Evolutionary conservation across 2,888 invertebrate species (phyloP), one percentile per base, ranked within the genome.

Genomic region (Amblyjoppa fuscipennis): DNA sequence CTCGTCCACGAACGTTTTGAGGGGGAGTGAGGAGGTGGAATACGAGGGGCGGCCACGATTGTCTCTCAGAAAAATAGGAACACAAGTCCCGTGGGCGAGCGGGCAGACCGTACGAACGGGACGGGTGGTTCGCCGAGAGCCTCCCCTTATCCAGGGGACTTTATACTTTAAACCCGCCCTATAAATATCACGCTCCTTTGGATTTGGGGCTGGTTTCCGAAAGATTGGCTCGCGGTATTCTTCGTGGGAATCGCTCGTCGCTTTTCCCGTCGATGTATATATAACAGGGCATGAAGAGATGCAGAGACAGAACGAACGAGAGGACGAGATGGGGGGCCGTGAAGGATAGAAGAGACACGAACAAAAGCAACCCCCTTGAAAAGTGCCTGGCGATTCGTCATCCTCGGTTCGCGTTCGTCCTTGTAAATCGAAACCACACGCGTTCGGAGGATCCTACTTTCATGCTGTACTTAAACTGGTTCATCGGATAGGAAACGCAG

Each of bases 161-260:
- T 94, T 94, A 94, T 94, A 93, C 93, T 94, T 94, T 93, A 94
- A 94, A 94, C 94, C 94, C 94, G 87, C 89, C 93, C 94, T 93
- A 94, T 94, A 94, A 94, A 94, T 94, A 94, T 94, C 92, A 92
- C 92, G 93, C 92, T 93, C 91, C 92, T 93, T 93, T 92, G 93
- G 93, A 93, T 93, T 92, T 92, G 92, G 92, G 92, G 92, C 92
- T 92, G 93, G 93, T 94, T 94, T 94, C 94, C 94, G 92, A 93
- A 94, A 94, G 94, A 94, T 94, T 94, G 94, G 93, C 93, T 93
- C 93, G 91, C 93, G 93, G 93, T 93, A 94, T 93, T 93, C 93
- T 91, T 90, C 93, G 93, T 93, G 91, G 92, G 91, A 92, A 92
- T 92, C 92, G 92, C 92, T 91, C 90, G 90, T 87, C 90, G 89